Percentiles rank a stretch among this genome's conserved stretches.
Evolutionary conservation across 2,888 invertebrate genomes (phyloP).

Genomic region (Megalurothrips usitatus): DNA sequence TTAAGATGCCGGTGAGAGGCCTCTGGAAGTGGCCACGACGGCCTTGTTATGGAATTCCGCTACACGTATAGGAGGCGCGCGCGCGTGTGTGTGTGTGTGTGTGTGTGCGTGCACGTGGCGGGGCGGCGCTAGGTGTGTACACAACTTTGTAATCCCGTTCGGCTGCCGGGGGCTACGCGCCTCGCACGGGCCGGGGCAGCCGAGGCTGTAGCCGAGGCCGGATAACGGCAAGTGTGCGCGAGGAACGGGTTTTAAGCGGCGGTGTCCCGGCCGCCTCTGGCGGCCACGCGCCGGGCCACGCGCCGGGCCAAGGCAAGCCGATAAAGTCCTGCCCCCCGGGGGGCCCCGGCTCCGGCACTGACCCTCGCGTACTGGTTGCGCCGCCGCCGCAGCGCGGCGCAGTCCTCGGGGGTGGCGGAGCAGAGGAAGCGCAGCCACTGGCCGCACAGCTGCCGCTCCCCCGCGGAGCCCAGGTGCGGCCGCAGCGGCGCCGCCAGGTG

Average conservation of each 20-base stretch:
- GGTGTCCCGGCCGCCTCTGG: background rate
- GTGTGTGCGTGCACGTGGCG: background rate
- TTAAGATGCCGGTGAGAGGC: no score
- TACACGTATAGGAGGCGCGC: no score
- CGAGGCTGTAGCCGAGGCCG: no score
- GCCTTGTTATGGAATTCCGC: no score
- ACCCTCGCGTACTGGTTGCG: conserved; percentile 5
- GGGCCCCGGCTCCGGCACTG: background rate
- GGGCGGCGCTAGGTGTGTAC: background rate
- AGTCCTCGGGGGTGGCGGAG: conserved; percentile 1
- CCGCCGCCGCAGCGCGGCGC: background rate
- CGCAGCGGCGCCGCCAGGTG: conserved; percentile 10
- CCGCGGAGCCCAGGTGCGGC: background rate
- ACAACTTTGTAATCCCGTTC: no score
- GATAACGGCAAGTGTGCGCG: no score
- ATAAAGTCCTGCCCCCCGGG: background rate
- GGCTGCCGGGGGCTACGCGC: no score
- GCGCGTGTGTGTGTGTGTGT: background rate
- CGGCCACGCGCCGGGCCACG: no score
- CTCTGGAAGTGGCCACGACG: no score
- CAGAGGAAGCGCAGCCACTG: background rate
- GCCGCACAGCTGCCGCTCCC: background rate
- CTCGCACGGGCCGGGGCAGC: no score
- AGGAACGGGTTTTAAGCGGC: no score
- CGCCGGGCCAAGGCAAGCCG: background rate